Evolutionary conservation across 1,140 invertebrate species (phyloP).

Genomic region (Caenorhabditis brenneri): DNA sequence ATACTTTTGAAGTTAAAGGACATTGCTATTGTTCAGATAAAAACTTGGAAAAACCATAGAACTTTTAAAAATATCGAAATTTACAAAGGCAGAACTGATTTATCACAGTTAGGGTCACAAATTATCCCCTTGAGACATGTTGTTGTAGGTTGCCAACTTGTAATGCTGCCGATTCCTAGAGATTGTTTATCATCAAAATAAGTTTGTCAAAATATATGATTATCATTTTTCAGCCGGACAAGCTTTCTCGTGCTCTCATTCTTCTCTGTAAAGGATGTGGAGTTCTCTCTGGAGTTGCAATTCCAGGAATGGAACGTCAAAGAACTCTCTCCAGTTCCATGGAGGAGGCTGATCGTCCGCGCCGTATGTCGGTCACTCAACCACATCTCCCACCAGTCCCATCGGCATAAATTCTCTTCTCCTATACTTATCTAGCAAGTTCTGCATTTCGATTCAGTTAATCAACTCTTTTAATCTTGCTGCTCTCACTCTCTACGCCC

Average conservation of each 20-base stretch:
- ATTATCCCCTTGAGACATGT: no score
- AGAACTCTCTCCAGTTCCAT: constrained; percentile 69
- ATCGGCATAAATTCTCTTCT: constrained; percentile 1
- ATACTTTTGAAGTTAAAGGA: no score
- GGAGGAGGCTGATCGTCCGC: constrained; percentile 70
- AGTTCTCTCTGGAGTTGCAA: constrained; percentile 67
- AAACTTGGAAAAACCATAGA: no score
- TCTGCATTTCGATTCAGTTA: background rate
- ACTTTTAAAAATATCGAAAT: no score
- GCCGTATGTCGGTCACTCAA: constrained; percentile 66
- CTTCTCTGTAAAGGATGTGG: constrained; percentile 70
- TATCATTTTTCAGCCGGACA: constrained; percentile 66
- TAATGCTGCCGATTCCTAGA: background rate
- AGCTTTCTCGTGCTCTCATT: constrained; percentile 69
- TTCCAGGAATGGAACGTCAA: constrained; percentile 71
- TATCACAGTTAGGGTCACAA: no score
- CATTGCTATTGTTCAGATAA: no score
- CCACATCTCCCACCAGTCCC: constrained; percentile 50
- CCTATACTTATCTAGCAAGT: background rate
- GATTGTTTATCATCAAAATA: background rate
- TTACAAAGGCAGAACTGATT: no score
- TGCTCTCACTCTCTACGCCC: constrained; percentile 12
- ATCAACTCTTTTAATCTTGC: background rate
- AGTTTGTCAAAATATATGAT: background rate
- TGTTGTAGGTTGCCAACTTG: no score